A percentile compares a stretch with the other conserved stretches of the same genome.
Conservation (phyloP, 2,113 vertebrate genomes). For the Megatriorchis doriae region DNA sequence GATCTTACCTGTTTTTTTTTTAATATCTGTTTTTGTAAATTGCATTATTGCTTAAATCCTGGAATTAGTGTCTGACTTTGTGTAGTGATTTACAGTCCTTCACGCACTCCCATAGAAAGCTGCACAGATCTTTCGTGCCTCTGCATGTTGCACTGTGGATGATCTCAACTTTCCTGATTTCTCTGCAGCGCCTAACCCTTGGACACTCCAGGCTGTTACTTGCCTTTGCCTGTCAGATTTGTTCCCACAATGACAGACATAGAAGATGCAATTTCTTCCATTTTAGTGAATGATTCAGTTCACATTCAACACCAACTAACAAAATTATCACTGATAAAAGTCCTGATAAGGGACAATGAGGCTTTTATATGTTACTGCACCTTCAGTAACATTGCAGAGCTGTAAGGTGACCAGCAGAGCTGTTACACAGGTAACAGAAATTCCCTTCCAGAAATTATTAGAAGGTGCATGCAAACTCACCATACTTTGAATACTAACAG, state of each 20-base stretch:
- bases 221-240: not conserved
- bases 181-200: not conserved
- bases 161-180: not conserved
- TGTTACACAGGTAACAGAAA: not conserved
- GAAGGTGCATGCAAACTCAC: not conserved
- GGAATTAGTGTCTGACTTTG: not conserved
- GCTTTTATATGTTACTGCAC: not conserved
- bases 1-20: not conserved
- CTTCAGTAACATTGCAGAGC: not conserved
- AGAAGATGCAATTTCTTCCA: not conserved
- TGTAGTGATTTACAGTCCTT: not conserved
- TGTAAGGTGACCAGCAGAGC: not conserved
- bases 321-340: not conserved
- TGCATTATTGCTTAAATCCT: not conserved
- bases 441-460: not conserved
- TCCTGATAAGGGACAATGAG: not conserved
- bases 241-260: accelerated
- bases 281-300: not conserved
- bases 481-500: not conserved
- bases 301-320: not conserved
- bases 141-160: too few species aligned
- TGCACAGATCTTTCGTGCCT: not conserved
- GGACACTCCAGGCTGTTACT: not conserved
- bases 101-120: not conserved
- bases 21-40: not conserved